A percentile compares a stretch with the other conserved stretches of the same genome.
These are phyloP conservation scores for Leptopterna dolabrata DNA, from an alignment of 2,888 invertebrate species.

Conservation along the genomic window DNA sequence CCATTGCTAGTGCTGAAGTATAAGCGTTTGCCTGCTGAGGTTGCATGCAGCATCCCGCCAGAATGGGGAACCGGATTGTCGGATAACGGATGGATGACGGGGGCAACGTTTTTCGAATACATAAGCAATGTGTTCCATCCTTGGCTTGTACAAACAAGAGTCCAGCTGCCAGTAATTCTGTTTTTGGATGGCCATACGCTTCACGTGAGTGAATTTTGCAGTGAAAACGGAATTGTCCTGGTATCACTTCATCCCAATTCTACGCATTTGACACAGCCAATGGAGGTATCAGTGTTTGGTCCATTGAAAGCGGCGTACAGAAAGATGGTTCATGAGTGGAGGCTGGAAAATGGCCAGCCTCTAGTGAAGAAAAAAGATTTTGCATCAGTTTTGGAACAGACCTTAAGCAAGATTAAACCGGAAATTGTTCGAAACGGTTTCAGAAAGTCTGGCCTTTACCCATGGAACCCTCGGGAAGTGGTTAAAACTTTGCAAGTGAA, in stretches of 20 bases:
- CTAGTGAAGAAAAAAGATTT: conserved; percentile 49
- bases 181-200: conserved; percentile 64
- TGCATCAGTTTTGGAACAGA: conserved; percentile 55
- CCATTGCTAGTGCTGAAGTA: conserved; percentile 62
- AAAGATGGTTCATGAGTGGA: conserved; percentile 53
- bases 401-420: conserved; percentile 42
- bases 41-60: conserved; percentile 58
- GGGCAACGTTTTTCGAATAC: conserved; percentile 61
- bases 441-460: conserved; percentile 56
- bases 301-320: conserved; percentile 59
- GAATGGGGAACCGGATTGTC: conserved; percentile 66
- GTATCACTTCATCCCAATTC: conserved; percentile 65
- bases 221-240: conserved; percentile 65
- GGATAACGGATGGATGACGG: conserved; percentile 15
- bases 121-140: conserved; percentile 66
- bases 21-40: conserved; percentile 57
- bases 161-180: conserved; percentile 63
- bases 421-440: conserved; percentile 57
- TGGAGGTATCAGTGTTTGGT: conserved; percentile 62
- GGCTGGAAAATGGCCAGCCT: conserved; percentile 59
- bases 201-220: conserved; percentile 66
- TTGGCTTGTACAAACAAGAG: conserved; percentile 64
- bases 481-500: neutral
- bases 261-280: conserved; percentile 62
- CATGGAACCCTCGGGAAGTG: conserved; percentile 57